These are phyloP conservation scores for Sphaeramia orbicularis DNA, from an alignment of 2,797 vertebrate species.

Conservation along the genomic window DNA sequence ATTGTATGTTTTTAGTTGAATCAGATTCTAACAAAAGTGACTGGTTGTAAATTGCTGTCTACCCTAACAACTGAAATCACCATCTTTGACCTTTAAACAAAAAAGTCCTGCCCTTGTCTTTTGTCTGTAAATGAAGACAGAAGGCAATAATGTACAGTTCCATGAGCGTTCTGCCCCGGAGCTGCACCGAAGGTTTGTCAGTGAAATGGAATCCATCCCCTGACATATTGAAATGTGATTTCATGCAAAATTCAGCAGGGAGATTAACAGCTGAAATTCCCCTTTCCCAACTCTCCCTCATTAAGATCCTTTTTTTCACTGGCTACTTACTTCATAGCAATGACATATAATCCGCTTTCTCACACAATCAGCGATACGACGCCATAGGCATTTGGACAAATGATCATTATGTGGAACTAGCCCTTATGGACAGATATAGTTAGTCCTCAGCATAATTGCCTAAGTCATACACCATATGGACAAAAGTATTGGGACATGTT, in stretches of 20 bases:
- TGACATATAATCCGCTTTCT: constrained; percentile 33
- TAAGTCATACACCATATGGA: too few species aligned
- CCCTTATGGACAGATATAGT: background rate
- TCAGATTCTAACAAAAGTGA: too few species aligned
- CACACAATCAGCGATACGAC: constrained; percentile 13
- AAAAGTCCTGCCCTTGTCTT: background rate
- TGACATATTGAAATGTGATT: constrained; percentile 52
- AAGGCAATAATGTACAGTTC: constrained; percentile 19
- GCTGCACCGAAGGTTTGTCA: constrained; percentile 21
- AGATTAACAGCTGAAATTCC: constrained; percentile 47
- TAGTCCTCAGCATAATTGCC: background rate
- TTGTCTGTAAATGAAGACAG: constrained; percentile 34
- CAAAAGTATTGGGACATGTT: too few species aligned
- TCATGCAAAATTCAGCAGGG: constrained; percentile 46
- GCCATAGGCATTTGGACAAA: constrained; percentile 21
- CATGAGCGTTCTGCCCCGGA: constrained; percentile 28
- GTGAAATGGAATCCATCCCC: constrained; percentile 36
- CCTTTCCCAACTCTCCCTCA: constrained; percentile 38
- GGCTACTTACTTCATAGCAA: constrained; percentile 26
- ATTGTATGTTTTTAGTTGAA: too few species aligned
- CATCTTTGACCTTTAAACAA: too few species aligned
- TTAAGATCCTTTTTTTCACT: constrained; percentile 45
- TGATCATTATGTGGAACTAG: constrained; percentile 13
- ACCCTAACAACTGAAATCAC: too few species aligned
- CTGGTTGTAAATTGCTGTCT: too few species aligned